A percentile compares a stretch with the other conserved stretches of the same genome.
These are phyloP conservation scores for Aphyosemion australe DNA, from an alignment of 2,113 vertebrate genomes.

Conservation along the genomic window DNA sequence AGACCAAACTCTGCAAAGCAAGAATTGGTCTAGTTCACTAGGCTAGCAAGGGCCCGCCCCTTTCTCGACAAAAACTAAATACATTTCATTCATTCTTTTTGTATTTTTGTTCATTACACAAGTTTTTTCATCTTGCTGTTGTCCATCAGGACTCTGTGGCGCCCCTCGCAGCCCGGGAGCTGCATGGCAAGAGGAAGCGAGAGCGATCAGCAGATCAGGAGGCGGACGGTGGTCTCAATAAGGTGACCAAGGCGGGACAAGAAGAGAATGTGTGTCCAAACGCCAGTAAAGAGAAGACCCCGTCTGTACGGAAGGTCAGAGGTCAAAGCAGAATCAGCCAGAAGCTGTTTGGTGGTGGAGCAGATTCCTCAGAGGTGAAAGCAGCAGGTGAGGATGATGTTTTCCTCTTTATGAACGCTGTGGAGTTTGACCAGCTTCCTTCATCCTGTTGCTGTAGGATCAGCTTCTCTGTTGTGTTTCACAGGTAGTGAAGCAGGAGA, in stretches of 20 bases:
- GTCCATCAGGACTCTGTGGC: slow-evolving; percentile 43
- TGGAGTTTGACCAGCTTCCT: no score
- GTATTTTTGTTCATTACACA: not conserved
- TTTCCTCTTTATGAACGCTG: not conserved
- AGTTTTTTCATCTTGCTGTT: not conserved
- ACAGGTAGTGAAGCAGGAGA: slow-evolving; percentile 45
- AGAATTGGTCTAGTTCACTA: no score
- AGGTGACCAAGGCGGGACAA: slow-evolving; percentile 6
- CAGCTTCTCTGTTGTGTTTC: slow-evolving; percentile 1
- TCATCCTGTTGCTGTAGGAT: not conserved
- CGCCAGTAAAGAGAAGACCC: slow-evolving; percentile 35
- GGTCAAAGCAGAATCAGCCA: slow-evolving; percentile 51
- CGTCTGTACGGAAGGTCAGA: slow-evolving; percentile 61
- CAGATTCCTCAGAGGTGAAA: slow-evolving; percentile 23
- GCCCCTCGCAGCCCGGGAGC: slow-evolving; percentile 32
- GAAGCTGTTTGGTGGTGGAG: slow-evolving; percentile 57
- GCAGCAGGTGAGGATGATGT: slow-evolving; percentile 37
- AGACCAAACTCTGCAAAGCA: no score
- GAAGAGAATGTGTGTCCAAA: slow-evolving; percentile 74
- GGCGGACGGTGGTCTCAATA: not conserved
- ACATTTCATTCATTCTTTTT: not conserved
- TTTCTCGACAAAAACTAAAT: no score
- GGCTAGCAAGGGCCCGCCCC: no score
- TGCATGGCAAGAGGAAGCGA: slow-evolving; percentile 73
- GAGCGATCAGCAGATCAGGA: slow-evolving; percentile 1